Conservation (phyloP, 2,113 vertebrate genomes). For the Baryphthengus martii region DNA sequence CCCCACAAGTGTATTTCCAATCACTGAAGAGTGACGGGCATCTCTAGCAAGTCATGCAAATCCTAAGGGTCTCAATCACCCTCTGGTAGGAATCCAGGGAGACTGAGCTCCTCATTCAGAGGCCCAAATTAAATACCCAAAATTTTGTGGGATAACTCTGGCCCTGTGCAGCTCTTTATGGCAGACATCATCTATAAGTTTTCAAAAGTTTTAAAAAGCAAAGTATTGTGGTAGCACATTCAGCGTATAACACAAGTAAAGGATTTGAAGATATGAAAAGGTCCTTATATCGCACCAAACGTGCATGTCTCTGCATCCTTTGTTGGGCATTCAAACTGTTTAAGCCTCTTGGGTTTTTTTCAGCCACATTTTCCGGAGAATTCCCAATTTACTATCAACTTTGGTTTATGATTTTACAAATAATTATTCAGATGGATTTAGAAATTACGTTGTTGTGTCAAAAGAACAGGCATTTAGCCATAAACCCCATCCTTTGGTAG, state of each 20-base stretch:
- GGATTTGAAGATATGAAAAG: background rate
- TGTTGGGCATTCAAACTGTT: background rate
- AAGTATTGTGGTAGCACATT: background rate
- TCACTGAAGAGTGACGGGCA: background rate
- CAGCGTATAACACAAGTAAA: background rate
- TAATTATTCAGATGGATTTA: background rate
- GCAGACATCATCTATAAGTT: rapidly evolving
- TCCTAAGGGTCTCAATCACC: background rate
- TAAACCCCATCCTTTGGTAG: background rate
- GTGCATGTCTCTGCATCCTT: background rate
- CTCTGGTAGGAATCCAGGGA: background rate
- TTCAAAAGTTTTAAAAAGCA: background rate
- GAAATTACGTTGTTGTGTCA: background rate
- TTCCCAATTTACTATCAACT: background rate
- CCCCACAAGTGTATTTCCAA: background rate
- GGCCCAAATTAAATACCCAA: background rate
- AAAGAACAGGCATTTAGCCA: slow-evolving; percentile 25
- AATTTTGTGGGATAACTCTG: background rate
- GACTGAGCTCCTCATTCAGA: background rate
- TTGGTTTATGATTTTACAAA: background rate
- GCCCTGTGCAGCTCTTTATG: background rate
- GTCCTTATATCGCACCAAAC: background rate
- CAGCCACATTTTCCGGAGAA: background rate
- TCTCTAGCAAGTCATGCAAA: background rate
- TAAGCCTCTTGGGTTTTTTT: background rate